These are phyloP conservation scores for Lacanobia wlatinum DNA, from an alignment of 2,888 invertebrate species.

Conservation along the genomic window DNA sequence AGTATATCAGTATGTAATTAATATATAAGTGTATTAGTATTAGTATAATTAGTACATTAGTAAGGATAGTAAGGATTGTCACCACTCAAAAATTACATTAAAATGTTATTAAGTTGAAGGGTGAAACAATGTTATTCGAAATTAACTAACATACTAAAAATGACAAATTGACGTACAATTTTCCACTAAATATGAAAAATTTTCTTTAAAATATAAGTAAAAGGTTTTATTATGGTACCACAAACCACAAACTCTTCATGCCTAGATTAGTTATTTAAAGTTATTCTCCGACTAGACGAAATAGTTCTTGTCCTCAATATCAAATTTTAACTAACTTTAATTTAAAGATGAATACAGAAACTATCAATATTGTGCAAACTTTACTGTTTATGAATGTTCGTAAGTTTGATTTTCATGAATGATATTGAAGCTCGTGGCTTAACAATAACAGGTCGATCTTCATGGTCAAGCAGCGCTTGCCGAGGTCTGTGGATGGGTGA, in stretches of 20 bases:
- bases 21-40: too few species aligned
- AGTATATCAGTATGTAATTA: too few species aligned
- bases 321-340: constrained; percentile 20
- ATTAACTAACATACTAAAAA: too few species aligned
- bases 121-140: too few species aligned
- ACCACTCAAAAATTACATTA: too few species aligned
- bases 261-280: constrained; percentile 32
- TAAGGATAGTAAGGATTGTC: too few species aligned
- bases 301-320: not conserved
- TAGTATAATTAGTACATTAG: too few species aligned
- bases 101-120: too few species aligned
- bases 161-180: too few species aligned
- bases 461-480: too few species aligned
- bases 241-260: constrained; percentile 12
- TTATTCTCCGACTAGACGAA: constrained; percentile 47
- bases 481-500: too few species aligned
- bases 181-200: not conserved
- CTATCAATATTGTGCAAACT: constrained; percentile 20
- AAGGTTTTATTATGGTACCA: not conserved
- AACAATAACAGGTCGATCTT: too few species aligned
- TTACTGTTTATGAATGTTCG: constrained; percentile 3
- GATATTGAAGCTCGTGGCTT: not conserved
- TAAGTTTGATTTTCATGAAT: not conserved
- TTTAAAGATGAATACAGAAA: constrained; percentile 5
- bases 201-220: constrained; percentile 3